phyloP scores from a whole-genome alignment of 2,797 vertebrate species.

The Salarias fasciatus region DNA sequence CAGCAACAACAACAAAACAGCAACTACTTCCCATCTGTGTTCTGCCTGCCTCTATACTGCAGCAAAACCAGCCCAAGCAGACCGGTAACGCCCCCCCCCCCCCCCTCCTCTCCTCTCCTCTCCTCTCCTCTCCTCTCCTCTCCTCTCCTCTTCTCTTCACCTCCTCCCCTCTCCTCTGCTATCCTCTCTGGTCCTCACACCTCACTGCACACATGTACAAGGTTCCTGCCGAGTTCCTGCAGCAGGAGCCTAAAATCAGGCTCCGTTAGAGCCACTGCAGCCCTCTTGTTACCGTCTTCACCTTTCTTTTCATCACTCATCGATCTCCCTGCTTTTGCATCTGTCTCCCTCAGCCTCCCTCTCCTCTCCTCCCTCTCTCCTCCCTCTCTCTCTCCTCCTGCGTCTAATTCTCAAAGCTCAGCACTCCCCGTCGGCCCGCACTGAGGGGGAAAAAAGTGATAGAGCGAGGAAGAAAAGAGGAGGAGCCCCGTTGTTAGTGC shows the following conservation, averaged over 20 bases:
- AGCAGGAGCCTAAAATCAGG: slow-evolving; percentile 29
- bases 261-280: slow-evolving; percentile 42
- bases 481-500: slow-evolving; percentile 71
- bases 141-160: slow-evolving; percentile 14
- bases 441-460: slow-evolving; percentile 58
- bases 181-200: slow-evolving; percentile 36
- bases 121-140: not conserved
- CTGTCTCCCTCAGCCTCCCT: not conserved
- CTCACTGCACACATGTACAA: slow-evolving; percentile 52
- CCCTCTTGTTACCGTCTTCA: slow-evolving; percentile 39
- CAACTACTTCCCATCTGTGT: slow-evolving; percentile 50
- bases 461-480: slow-evolving; percentile 62
- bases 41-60: slow-evolving; percentile 63
- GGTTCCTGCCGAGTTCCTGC: slow-evolving; percentile 40
- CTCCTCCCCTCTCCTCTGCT: not conserved
- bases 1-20: not conserved
- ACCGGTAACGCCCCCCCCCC: slow-evolving; percentile 38
- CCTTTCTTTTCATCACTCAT: slow-evolving; percentile 40
- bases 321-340: slow-evolving; percentile 26
- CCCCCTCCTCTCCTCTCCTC: not conserved
- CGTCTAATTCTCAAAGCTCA: slow-evolving; percentile 78
- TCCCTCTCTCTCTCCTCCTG: slow-evolving; percentile 31
- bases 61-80: slow-evolving; percentile 64
- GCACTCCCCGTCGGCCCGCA: slow-evolving; percentile 68
- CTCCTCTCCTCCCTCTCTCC: not conserved